phyloP scores from a whole-genome alignment of 2,888 invertebrate genomes.

The Carpatolechia fugitivella region DNA sequence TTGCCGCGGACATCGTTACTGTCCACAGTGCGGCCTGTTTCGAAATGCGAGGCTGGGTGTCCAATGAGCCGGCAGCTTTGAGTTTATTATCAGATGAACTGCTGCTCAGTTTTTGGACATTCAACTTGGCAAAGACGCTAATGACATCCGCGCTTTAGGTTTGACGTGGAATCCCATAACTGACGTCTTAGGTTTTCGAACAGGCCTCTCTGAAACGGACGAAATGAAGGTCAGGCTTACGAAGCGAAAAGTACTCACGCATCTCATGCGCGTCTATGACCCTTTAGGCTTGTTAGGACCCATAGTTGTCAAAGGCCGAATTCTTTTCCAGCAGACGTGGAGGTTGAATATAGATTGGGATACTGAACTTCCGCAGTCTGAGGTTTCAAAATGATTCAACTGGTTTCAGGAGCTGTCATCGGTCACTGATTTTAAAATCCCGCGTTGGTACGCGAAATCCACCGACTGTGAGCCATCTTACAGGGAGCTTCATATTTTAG shows the following conservation, averaged over 20 bases:
- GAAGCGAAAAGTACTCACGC: neutral
- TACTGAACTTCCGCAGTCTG: neutral
- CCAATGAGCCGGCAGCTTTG: neutral
- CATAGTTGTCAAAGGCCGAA: neutral
- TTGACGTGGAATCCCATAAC: neutral
- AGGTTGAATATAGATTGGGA: neutral
- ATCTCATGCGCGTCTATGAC: neutral
- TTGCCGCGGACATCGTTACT: neutral
- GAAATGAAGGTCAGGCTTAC: neutral
- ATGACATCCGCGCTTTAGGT: neutral
- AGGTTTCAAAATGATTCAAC: neutral
- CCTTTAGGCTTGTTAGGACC: neutral
- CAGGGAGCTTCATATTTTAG: neutral
- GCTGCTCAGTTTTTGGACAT: too few species aligned
- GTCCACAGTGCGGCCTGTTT: neutral
- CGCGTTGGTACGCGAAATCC: neutral
- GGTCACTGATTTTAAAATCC: neutral
- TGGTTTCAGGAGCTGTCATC: neutral
- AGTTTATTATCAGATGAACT: neutral
- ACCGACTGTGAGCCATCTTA: neutral
- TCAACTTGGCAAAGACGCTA: too few species aligned
- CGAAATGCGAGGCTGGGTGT: constrained; percentile 1
- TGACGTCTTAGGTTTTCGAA: neutral
- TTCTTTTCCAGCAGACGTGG: neutral
- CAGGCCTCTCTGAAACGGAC: neutral